Evolutionary conservation across 2,888 invertebrate species (phyloP).

Genomic region (Coleophora deauratella): DNA sequence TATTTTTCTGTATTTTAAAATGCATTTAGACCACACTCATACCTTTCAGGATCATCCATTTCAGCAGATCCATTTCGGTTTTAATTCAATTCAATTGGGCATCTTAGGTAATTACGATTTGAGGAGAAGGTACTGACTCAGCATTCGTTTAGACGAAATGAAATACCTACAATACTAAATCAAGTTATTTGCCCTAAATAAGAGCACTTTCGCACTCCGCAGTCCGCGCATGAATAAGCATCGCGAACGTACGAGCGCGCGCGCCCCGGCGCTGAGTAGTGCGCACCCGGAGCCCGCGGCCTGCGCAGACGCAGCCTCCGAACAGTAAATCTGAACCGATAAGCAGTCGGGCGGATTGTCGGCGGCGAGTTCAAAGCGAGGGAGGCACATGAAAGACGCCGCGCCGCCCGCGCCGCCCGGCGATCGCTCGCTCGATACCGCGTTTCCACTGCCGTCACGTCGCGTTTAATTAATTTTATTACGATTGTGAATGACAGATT

Average conservation of each 20-base stretch:
- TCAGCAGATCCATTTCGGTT: too few species aligned
- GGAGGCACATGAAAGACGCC: slow-evolving; percentile 65
- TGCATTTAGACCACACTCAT: too few species aligned
- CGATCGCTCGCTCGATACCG: slow-evolving; percentile 31
- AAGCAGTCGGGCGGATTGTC: slow-evolving; percentile 70
- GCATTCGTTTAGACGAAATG: too few species aligned
- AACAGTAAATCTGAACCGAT: slow-evolving; percentile 74
- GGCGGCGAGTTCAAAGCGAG: slow-evolving; percentile 68
- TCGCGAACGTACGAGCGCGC: slow-evolving; percentile 36
- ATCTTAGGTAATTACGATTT: too few species aligned
- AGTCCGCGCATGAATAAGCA: slow-evolving; percentile 39
- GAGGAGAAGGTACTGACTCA: too few species aligned
- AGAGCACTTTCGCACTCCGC: slow-evolving; percentile 34
- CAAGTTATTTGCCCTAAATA: too few species aligned
- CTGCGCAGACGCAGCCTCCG: slow-evolving; percentile 19
- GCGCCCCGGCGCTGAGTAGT: slow-evolving; percentile 25
- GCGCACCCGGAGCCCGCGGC: slow-evolving; percentile 36
- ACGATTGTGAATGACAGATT: slow-evolving; percentile 43
- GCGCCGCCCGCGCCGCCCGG: slow-evolving; percentile 30
- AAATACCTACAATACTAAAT: too few species aligned
- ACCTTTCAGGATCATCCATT: too few species aligned
- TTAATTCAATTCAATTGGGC: too few species aligned
- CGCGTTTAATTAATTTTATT: slow-evolving; percentile 62
- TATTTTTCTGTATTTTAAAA: too few species aligned
- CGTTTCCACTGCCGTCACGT: slow-evolving; percentile 57